Evolutionary conservation across 1,140 invertebrate species (phyloP).

Genomic region (Aphidius ervi): DNA sequence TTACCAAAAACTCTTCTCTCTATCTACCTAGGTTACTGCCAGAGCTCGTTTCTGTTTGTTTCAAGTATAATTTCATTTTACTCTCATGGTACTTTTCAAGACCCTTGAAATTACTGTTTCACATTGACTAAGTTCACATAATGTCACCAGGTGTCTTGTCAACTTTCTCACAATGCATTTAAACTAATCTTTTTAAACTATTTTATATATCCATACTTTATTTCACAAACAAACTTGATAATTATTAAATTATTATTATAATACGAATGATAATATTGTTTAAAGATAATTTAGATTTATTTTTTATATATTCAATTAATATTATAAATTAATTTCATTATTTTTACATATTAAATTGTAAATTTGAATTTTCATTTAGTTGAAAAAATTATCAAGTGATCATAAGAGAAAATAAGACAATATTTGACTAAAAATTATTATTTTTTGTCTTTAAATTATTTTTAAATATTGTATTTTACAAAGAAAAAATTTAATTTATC

Average conservation of each 20-base stretch:
- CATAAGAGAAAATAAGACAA: no score
- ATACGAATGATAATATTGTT: no score
- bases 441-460: no score
- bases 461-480: no score
- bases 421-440: no score
- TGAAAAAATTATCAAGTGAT: no score
- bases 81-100: background rate
- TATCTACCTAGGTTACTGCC: background rate
- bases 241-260: background rate
- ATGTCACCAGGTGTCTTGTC: background rate
- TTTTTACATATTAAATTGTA: no score
- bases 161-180: background rate
- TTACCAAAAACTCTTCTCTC: slow-evolving; percentile 19
- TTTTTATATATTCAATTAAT: no score
- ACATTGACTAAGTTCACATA: background rate
- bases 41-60: slow-evolving; percentile 9
- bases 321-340: no score
- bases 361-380: no score
- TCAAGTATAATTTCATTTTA: slow-evolving; percentile 3
- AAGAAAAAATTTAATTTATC: no score
- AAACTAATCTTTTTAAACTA: background rate
- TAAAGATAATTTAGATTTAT: no score
- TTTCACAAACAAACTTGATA: background rate
- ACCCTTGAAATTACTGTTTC: slow-evolving; percentile 9
- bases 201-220: background rate